These are phyloP conservation scores for Chascanopsetta lugubris DNA, from an alignment of 2,113 vertebrate species.

Conservation along the genomic window DNA sequence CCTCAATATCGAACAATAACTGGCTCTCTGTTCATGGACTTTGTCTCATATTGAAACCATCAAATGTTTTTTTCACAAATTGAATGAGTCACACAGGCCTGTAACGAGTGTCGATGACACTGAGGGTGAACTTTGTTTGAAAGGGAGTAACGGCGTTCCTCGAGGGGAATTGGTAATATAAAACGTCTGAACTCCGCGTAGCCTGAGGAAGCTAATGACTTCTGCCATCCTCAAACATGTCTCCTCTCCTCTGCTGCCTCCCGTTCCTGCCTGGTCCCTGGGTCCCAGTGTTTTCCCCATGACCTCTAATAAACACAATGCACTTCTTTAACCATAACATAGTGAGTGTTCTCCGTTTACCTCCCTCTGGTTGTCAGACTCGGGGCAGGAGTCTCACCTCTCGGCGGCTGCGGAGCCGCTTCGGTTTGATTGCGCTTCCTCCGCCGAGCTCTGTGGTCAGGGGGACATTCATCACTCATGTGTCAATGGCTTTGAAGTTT, in stretches of 20 bases:
- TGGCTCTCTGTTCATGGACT: constrained; percentile 42
- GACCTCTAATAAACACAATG: constrained; percentile 46
- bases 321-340: constrained; percentile 40
- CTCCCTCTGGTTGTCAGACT: constrained; percentile 47
- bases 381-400: constrained; percentile 54
- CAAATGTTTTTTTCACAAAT: constrained; percentile 29
- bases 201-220: constrained; percentile 54
- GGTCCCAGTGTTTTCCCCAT: constrained; percentile 20
- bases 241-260: constrained; percentile 1
- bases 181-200: constrained; percentile 61
- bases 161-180: constrained; percentile 53
- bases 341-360: constrained; percentile 54
- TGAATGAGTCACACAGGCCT: constrained; percentile 32
- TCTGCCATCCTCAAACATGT: constrained; percentile 56
- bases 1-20: constrained; percentile 56
- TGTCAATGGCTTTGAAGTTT: constrained; percentile 38
- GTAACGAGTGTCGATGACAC: constrained; percentile 47
- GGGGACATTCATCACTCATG: constrained; percentile 60
- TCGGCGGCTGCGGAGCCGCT: constrained; percentile 27
- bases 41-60: constrained; percentile 3
- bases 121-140: constrained; percentile 61
- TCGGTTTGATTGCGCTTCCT: constrained; percentile 63
- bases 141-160: constrained; percentile 37
- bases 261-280: constrained; percentile 25
- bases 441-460: constrained; percentile 46